Evolutionary conservation across 2,113 vertebrate genomes (phyloP).

Genomic region (Pao palembangensis): DNA sequence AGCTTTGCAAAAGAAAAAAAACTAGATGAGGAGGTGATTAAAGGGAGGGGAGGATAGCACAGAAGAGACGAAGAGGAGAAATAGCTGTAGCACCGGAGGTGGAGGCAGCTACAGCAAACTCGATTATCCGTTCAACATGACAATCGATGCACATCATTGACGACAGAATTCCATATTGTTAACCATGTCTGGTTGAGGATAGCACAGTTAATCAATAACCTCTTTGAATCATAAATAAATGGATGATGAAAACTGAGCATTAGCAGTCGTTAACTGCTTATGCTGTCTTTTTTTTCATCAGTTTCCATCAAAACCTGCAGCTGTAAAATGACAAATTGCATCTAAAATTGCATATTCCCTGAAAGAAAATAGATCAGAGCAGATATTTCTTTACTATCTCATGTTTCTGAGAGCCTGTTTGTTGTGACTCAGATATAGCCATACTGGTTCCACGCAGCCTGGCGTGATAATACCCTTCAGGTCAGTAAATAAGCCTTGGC

Average conservation of each 20-base stretch:
- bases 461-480: conserved; percentile 41
- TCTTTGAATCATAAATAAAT: too few relatives aligned
- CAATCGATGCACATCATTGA: too few relatives aligned
- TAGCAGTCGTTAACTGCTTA: too few relatives aligned
- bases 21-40: conserved; percentile 46
- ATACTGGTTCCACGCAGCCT: conserved; percentile 28
- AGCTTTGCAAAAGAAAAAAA: conserved; percentile 52
- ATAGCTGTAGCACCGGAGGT: background rate
- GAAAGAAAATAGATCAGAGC: background rate
- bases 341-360: background rate
- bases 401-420: background rate
- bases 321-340: too few relatives aligned
- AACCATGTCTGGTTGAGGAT: too few relatives aligned
- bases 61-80: conserved; percentile 34
- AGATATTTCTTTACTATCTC: background rate
- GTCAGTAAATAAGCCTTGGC: conserved; percentile 43
- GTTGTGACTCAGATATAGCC: background rate
- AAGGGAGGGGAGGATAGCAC: conserved; percentile 44
- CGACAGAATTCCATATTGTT: too few relatives aligned
- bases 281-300: too few relatives aligned
- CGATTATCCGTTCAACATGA: too few relatives aligned
- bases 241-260: too few relatives aligned
- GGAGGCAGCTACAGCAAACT: background rate
- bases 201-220: too few relatives aligned
- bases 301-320: too few relatives aligned